phyloP scores from a whole-genome alignment of 1,140 invertebrate species.

The Polyergus mexicanus region DNA sequence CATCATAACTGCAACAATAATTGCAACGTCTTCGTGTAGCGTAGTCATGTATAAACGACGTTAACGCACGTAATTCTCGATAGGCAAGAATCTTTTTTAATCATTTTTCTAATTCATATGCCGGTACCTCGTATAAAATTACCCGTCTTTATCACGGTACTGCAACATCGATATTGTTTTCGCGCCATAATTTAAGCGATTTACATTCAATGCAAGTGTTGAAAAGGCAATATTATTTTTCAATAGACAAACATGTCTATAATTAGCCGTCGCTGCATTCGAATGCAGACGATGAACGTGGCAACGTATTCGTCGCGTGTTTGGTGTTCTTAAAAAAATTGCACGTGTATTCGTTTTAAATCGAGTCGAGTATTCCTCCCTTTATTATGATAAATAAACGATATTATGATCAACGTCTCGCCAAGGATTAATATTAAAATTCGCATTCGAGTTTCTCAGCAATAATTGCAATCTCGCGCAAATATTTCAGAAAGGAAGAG shows the following conservation, averaged over 20 bases:
- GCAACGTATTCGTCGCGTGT: too few relatives aligned
- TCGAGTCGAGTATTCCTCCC: neutral
- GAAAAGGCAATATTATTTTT: neutral
- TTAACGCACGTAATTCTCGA: neutral
- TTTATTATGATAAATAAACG: slow-evolving; percentile 30
- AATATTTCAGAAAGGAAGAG: neutral
- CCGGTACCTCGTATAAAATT: neutral
- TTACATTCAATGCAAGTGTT: neutral
- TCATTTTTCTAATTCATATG: neutral
- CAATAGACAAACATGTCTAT: neutral
- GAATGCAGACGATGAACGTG: neutral
- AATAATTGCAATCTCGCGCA: neutral
- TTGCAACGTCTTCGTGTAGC: neutral
- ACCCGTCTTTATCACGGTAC: neutral
- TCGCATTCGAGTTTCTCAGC: neutral
- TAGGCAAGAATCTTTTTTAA: slow-evolving; percentile 41
- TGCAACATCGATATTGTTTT: slow-evolving; percentile 2
- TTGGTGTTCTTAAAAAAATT: neutral
- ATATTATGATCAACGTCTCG: neutral
- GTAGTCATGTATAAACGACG: neutral
- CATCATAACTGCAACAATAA: slow-evolving; percentile 19
- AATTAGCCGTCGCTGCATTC: slow-evolving; percentile 18
- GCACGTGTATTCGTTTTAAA: neutral
- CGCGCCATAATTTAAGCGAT: neutral
- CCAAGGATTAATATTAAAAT: neutral